These are phyloP conservation scores for Pterobdella sp. DNA, from an alignment of 2,888 invertebrate species.

Conservation along the genomic window DNA sequence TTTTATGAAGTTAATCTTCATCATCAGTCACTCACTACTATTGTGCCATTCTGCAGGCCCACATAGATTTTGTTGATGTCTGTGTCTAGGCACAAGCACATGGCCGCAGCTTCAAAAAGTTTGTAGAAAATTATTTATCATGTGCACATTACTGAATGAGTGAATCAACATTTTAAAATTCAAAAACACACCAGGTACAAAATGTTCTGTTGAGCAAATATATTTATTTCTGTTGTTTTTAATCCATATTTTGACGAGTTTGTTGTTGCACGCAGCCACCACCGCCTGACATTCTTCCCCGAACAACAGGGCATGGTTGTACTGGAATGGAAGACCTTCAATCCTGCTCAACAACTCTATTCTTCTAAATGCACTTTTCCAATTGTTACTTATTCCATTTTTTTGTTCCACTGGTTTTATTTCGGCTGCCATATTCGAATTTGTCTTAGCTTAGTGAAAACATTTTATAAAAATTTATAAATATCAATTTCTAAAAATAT, in stretches of 20 bases:
- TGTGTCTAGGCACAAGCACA: slow-evolving; percentile 74
- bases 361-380: slow-evolving; percentile 10
- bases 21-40: slow-evolving; percentile 54
- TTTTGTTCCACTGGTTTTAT: slow-evolving; percentile 24
- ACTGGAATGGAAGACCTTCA: slow-evolving; percentile 6
- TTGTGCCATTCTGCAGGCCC: slow-evolving; percentile 88
- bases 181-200: slow-evolving; percentile 62
- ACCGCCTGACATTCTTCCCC: slow-evolving; percentile 19
- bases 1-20: slow-evolving; percentile 3
- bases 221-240: slow-evolving; percentile 94
- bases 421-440: slow-evolving; percentile 22
- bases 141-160: background rate
- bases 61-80: slow-evolving; percentile 83
- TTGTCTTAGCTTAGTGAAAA: background rate
- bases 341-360: slow-evolving; percentile 22
- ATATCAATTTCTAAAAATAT: too few species aligned
- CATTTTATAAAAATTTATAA: background rate
- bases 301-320: slow-evolving; percentile 16
- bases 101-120: slow-evolving; percentile 66
- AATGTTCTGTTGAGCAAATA: slow-evolving; percentile 95
- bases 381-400: background rate
- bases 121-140: background rate
- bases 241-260: slow-evolving; percentile 85
- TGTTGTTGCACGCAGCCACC: slow-evolving; percentile 17
- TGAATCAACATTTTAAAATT: background rate